phyloP scores from a whole-genome alignment of 2,888 invertebrate genomes.

The Elysia crispata region DNA sequence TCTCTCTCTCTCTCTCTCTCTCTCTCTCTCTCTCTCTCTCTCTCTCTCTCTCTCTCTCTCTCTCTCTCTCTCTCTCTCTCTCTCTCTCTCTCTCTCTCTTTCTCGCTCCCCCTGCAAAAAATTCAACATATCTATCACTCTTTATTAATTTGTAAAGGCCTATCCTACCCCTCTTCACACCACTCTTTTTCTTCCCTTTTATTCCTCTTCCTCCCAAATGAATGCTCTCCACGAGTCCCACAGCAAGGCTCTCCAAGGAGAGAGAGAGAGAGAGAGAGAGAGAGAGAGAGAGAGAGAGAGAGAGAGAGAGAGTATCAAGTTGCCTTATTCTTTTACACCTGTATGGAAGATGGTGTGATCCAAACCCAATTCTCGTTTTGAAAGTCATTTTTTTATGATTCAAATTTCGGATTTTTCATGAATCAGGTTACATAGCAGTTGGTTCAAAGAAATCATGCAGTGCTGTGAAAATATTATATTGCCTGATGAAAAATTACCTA shows the following conservation, averaged over 20 bases:
- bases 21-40: not conserved
- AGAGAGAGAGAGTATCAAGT: not conserved
- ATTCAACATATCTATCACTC: not conserved
- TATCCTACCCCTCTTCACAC: not conserved
- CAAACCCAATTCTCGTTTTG: too few relatives aligned
- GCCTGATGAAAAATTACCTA: too few relatives aligned
- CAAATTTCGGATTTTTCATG: too few relatives aligned
- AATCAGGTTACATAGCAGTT: too few relatives aligned
- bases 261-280: not conserved
- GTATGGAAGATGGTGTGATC: too few relatives aligned
- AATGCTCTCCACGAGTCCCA: not conserved
- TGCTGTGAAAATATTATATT: too few relatives aligned
- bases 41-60: constrained; percentile 12
- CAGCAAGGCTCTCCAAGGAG: not conserved
- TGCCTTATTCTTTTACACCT: too few relatives aligned
- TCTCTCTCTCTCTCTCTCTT: constrained; percentile 14
- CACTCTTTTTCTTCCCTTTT: not conserved
- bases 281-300: too few relatives aligned
- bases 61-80: not conserved
- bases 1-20: constrained; percentile 22
- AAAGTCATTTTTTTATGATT: too few relatives aligned
- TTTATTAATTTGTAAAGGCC: not conserved
- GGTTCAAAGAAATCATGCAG: too few relatives aligned
- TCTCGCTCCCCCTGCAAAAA: not conserved
- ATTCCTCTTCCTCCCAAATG: not conserved